Evolutionary conservation across 2,888 invertebrate genomes (phyloP).

Genomic region (Eupithecia exiguata): DNA sequence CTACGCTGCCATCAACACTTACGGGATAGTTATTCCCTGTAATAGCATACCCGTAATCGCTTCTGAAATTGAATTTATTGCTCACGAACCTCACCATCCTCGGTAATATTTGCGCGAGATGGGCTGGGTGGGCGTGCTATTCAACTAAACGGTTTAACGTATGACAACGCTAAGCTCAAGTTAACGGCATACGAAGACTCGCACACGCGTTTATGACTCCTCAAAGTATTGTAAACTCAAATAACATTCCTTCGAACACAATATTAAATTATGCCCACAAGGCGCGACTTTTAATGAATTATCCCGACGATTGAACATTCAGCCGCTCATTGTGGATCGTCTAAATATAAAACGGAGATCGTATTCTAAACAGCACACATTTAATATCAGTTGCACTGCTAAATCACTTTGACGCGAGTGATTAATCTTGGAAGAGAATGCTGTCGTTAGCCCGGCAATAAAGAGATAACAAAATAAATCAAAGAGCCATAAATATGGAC

Average conservation of each 20-base stretch:
- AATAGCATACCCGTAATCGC: slow-evolving; percentile 62
- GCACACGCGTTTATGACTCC: slow-evolving; percentile 45
- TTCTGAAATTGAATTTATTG: slow-evolving; percentile 57
- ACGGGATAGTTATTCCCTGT: slow-evolving; percentile 60
- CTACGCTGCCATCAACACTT: slow-evolving; percentile 69
- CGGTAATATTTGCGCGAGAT: slow-evolving; percentile 48
- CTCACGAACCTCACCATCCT: slow-evolving; percentile 35
- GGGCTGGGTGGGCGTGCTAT: slow-evolving; percentile 49
- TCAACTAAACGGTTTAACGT: slow-evolving; percentile 51
- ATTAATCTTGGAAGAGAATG: slow-evolving; percentile 82
- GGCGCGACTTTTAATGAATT: slow-evolving; percentile 56
- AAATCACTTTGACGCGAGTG: slow-evolving; percentile 81
- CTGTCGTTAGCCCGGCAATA: slow-evolving; percentile 82
- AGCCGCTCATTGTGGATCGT: slow-evolving; percentile 64
- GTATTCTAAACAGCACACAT: slow-evolving; percentile 79
- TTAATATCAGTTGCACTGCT: slow-evolving; percentile 82
- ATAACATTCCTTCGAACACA: slow-evolving; percentile 47
- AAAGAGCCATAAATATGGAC: slow-evolving; percentile 79
- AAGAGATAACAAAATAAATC: slow-evolving; percentile 84
- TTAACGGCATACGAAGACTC: slow-evolving; percentile 46
- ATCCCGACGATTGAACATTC: slow-evolving; percentile 67
- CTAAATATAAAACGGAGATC: slow-evolving; percentile 75
- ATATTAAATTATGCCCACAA: slow-evolving; percentile 54
- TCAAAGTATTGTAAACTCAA: slow-evolving; percentile 41
- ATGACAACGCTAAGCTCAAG: slow-evolving; percentile 49